Conservation (phyloP, 2,888 invertebrate species). For the Stenotaenia linearis region DNA sequence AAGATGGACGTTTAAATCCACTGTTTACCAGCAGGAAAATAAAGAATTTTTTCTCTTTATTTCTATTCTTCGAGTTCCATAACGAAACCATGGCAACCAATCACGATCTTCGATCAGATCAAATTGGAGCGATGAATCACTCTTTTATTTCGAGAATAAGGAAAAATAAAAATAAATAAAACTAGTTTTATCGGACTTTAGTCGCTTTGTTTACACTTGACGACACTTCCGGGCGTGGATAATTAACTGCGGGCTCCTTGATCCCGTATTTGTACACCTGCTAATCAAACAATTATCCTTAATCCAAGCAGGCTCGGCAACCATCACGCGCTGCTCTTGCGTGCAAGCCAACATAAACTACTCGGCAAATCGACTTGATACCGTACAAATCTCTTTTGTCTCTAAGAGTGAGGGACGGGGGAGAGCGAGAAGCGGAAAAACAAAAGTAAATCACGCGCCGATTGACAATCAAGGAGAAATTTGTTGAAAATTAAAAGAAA, state of each 20-base stretch:
- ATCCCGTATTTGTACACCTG: conserved; percentile 30
- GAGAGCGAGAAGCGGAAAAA: not conserved
- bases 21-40: not conserved
- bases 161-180: not conserved
- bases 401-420: not conserved
- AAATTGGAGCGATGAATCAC: not conserved
- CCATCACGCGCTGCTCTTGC: conserved; percentile 21
- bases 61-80: not conserved
- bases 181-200: too few species aligned
- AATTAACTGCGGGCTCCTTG: conserved; percentile 22
- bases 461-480: not conserved
- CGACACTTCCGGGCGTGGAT: conserved; percentile 19
- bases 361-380: conserved; percentile 15
- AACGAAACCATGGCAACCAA: not conserved
- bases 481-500: too few species aligned
- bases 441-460: not conserved
- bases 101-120: not conserved
- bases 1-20: not conserved
- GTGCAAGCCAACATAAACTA: conserved; percentile 11
- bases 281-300: conserved; percentile 33
- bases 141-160: not conserved
- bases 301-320: conserved; percentile 24
- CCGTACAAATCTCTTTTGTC: conserved; percentile 12
- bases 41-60: not conserved
- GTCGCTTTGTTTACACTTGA: not conserved